Base-by-base conservation (phyloP, 2,113 vertebrate genomes). In the Gambusia holbrooki region DNA sequence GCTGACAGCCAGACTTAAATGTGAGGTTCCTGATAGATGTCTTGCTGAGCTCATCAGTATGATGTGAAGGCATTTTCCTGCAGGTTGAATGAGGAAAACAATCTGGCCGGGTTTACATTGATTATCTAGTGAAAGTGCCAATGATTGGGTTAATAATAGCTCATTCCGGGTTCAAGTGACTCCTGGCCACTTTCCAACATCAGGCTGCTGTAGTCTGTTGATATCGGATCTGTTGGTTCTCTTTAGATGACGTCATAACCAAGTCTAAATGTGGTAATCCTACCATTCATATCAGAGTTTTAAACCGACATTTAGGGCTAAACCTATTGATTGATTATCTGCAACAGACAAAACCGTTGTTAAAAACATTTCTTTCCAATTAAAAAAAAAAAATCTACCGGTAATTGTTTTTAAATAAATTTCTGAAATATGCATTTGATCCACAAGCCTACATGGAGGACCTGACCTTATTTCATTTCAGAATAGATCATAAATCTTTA, bases 1-100 rank as follows among this genome's bases (percentile, higher is more conserved):
- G 29, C 73, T 74, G 69, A 79, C 69, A 65, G 70, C 48, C 51
- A 66, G 80, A 69, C 48, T 80, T 80, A 15, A 15, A 64, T 25
- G 69, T 28, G 66, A 12, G 1, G 48, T 42, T 71, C 66, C 69
- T 72, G 69, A 79, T 70, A 51, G 62, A 64, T 73, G 54, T 73
- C 30, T 72, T 48, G 32, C 65, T 37, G n/a, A 10, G 37, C 37
- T 29, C n/a, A 45, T 67, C n/a, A 29, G 22, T 3, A 33, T 5
- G 19, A 54, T 32, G 45, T 14, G 32, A 42, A 58, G 32, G 1
- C 30, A 11, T n/a, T 58, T 58, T n/a, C 5, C 51, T 58, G 25
- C 25, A 10, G n/a, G 51, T n/a, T 58, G 25, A 58, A 58, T 25
- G 51, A n/a, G 3, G 10, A n/a, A 58, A 58, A 19, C 17, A 37